phyloP scores from a whole-genome alignment of 2,113 vertebrate species.

The Rafetus swinhoei region DNA sequence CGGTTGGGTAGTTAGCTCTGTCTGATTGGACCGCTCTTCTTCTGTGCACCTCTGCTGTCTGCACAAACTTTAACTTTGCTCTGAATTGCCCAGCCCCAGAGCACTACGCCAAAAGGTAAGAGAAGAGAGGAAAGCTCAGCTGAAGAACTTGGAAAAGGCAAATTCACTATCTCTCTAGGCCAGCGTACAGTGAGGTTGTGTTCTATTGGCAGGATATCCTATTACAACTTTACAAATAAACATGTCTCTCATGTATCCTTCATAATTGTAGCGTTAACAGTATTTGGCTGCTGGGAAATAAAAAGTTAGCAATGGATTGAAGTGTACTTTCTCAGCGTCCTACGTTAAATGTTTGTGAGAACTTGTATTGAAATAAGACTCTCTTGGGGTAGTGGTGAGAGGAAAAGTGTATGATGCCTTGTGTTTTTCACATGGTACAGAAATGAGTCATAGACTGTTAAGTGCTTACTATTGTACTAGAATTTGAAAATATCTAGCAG shows the following conservation, averaged over 20 bases:
- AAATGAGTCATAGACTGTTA: background rate
- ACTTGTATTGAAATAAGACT: slow-evolving; percentile 6
- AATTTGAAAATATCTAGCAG: slow-evolving; percentile 17
- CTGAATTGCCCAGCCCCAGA: background rate
- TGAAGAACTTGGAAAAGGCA: background rate
- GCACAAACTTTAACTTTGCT: background rate
- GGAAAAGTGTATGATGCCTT: slow-evolving; percentile 1
- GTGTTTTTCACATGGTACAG: slow-evolving; percentile 28
- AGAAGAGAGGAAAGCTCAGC: background rate
- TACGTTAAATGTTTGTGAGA: slow-evolving; percentile 12
- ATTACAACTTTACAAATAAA: background rate
- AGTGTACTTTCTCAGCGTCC: background rate
- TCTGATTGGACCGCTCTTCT: background rate
- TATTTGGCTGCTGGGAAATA: background rate
- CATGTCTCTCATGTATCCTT: background rate
- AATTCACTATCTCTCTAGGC: background rate
- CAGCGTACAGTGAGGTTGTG: background rate
- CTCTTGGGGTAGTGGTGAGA: background rate
- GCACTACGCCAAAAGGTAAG: background rate
- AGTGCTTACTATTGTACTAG: background rate
- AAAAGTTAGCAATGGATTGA: background rate
- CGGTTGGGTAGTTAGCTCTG: background rate
- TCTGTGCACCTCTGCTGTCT: background rate
- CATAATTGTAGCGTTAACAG: background rate
- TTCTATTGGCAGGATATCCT: background rate